Percentiles rank a stretch among this genome's conserved stretches.
Evolutionary conservation across 2,113 vertebrate genomes (phyloP).

Genomic region (Oncorhynchus gorbuscha): DNA sequence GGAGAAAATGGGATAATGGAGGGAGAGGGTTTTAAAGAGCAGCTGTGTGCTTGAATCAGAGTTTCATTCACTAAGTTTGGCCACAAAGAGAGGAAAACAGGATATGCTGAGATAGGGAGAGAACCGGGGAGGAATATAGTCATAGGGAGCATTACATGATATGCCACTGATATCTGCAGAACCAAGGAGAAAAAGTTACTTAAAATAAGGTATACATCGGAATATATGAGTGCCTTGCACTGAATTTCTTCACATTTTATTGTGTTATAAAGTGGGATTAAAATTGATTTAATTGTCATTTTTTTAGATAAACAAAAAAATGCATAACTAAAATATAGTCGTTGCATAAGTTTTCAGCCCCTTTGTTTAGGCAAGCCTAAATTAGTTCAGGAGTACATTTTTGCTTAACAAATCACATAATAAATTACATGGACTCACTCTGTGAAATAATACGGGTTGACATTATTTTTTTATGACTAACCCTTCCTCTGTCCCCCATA

Average conservation of each 20-base stretch:
- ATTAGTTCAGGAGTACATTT: too few relatives aligned
- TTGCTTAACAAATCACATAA: too few relatives aligned
- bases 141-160: not conserved
- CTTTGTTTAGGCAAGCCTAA: not conserved
- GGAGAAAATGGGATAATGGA: constrained; percentile 10
- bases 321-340: too few relatives aligned
- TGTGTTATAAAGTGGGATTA: too few relatives aligned
- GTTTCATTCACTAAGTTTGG: constrained; percentile 61
- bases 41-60: constrained; percentile 64
- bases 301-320: too few relatives aligned
- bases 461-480: too few relatives aligned
- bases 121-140: not conserved
- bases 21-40: constrained; percentile 52
- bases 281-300: too few relatives aligned
- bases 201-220: not conserved
- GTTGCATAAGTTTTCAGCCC: too few relatives aligned
- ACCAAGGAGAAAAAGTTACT: not conserved
- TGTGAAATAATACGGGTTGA: too few relatives aligned
- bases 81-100: constrained; percentile 52
- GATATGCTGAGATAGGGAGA: constrained; percentile 28
- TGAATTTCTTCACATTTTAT: too few relatives aligned
- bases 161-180: not conserved
- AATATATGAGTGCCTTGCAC: not conserved
- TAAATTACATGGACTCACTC: too few relatives aligned
- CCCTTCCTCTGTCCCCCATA: too few relatives aligned